These are phyloP conservation scores for Griposia aprilina DNA, from an alignment of 2,888 invertebrate genomes.

Conservation along the genomic window DNA sequence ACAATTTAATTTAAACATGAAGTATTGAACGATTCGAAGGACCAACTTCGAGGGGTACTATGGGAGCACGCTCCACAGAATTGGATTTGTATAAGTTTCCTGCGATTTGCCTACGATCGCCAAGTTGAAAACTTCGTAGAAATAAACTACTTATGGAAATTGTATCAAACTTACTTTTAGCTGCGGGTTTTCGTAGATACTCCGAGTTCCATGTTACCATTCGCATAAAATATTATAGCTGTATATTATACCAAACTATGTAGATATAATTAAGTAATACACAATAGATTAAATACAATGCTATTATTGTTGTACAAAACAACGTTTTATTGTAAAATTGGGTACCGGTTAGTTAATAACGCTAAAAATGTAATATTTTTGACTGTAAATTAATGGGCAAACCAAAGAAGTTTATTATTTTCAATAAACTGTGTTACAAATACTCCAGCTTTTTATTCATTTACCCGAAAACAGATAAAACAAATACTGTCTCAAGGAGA, in stretches of 20 bases:
- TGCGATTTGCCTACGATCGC: conserved; percentile 16
- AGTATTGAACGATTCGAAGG: conserved; percentile 24
- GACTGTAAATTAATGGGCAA: conserved; percentile 77
- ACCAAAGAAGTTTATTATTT: conserved; percentile 85
- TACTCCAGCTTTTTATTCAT: conserved; percentile 58
- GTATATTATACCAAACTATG: conserved; percentile 51
- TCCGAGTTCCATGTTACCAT: conserved; percentile 11
- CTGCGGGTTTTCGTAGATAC: conserved; percentile 14
- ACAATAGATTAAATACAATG: conserved; percentile 60
- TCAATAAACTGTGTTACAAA: conserved; percentile 87
- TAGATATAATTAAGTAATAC: conserved; percentile 57
- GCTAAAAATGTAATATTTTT: conserved; percentile 68
- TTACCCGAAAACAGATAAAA: background rate
- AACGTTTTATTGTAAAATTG: conserved; percentile 67
- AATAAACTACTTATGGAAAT: conserved; percentile 45
- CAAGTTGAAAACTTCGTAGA: conserved; percentile 34
- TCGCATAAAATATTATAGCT: conserved; percentile 46
- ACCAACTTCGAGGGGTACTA: conserved; percentile 32
- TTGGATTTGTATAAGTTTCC: conserved; percentile 47
- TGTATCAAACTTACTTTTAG: conserved; percentile 24
- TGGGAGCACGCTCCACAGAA: conserved; percentile 25
- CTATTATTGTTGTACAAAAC: conserved; percentile 72
- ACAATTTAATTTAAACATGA: conserved; percentile 28
- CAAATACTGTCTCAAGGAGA: too few relatives aligned
- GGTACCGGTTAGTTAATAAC: conserved; percentile 60